phyloP scores from a whole-genome alignment of 2,113 vertebrate genomes.

The Bagarius yarrelli region DNA sequence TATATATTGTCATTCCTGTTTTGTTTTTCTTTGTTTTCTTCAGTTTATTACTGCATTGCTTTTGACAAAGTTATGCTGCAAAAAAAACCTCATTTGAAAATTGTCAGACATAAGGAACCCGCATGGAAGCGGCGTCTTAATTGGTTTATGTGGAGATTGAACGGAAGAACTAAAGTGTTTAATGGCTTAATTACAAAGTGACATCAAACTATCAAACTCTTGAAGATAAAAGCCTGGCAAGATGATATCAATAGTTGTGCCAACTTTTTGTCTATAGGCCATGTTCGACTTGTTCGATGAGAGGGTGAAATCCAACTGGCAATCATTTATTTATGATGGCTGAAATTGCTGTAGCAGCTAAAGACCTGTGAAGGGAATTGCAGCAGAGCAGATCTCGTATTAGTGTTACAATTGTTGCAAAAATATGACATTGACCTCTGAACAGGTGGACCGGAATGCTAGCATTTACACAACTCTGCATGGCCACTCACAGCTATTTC shows the following conservation, averaged over 20 bases:
- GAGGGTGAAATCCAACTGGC: constrained; percentile 1
- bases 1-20: neutral
- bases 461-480: constrained; percentile 22
- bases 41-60: neutral
- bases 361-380: constrained; percentile 24
- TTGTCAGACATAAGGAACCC: constrained; percentile 24
- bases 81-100: constrained; percentile 26
- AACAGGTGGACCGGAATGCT: constrained; percentile 25
- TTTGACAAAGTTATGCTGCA: constrained; percentile 20
- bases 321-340: constrained; percentile 31
- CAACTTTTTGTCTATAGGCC: constrained; percentile 15
- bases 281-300: constrained; percentile 27
- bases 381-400: neutral
- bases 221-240: constrained; percentile 1
- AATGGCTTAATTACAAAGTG: constrained; percentile 45
- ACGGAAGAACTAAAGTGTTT: constrained; percentile 32
- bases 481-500: constrained; percentile 54
- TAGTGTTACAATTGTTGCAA: neutral
- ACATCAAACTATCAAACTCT: constrained; percentile 22
- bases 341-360: constrained; percentile 7
- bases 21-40: neutral
- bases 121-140: constrained; percentile 31
- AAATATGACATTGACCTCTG: constrained; percentile 20
- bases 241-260: constrained; percentile 29
- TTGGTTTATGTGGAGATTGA: constrained; percentile 48